phyloP scores from a whole-genome alignment of 1,140 invertebrate genomes.

The Drosophila ogumai region DNA sequence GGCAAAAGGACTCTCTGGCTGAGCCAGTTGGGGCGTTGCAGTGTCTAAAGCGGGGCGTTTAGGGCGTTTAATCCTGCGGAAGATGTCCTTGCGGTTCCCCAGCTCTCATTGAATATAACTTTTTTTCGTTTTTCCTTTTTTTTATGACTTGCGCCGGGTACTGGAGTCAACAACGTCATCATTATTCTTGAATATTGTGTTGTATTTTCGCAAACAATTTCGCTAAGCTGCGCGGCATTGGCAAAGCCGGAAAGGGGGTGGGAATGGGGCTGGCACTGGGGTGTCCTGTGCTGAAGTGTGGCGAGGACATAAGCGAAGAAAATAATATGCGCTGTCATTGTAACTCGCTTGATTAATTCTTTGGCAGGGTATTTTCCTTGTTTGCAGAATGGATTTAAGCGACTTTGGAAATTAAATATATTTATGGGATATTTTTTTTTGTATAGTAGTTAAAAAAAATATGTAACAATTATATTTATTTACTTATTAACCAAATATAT shows the following conservation, averaged over 20 bases:
- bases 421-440: background rate
- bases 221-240: constrained; percentile 74
- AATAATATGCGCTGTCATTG: constrained; percentile 83
- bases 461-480: too few species aligned
- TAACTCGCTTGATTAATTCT: constrained; percentile 82
- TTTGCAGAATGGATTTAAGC: background rate
- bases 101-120: constrained; percentile 19
- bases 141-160: constrained; percentile 70
- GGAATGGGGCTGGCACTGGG: constrained; percentile 1
- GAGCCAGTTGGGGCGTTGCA: constrained; percentile 66
- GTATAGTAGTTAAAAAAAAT: too few species aligned
- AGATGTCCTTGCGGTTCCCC: constrained; percentile 77
- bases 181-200: constrained; percentile 84
- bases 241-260: constrained; percentile 28
- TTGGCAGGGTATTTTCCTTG: constrained; percentile 49
- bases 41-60: constrained; percentile 79
- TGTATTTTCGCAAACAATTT: constrained; percentile 84
- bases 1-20: constrained; percentile 19
- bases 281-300: constrained; percentile 50
- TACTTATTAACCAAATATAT: background rate
- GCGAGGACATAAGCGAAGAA: constrained; percentile 74
- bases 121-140: constrained; percentile 30
- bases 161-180: constrained; percentile 84
- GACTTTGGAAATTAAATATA: background rate
- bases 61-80: constrained; percentile 82